A percentile compares a stretch with the other conserved stretches of the same genome.
Conservation (phyloP, 2,797 vertebrate species). For the Triplophysa yarkandensis region DNA sequence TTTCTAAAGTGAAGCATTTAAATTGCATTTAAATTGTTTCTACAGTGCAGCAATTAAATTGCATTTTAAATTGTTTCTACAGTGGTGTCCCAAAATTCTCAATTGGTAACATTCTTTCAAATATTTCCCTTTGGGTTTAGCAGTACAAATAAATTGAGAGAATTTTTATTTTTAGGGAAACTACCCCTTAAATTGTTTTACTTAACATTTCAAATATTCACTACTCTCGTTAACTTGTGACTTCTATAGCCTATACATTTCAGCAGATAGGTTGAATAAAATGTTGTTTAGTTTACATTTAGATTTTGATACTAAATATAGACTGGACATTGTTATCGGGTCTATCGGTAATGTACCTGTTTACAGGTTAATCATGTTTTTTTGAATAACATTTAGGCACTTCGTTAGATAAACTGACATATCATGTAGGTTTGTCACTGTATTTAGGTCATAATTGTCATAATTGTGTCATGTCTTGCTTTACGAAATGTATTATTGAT, state of each 20-base stretch:
- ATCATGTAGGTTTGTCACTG: constrained; percentile 14
- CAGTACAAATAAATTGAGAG: no score
- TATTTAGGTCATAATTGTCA: constrained; percentile 22
- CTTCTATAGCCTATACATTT: not conserved
- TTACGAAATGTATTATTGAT: constrained; percentile 17
- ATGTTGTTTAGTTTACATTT: not conserved
- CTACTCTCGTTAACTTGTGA: not conserved
- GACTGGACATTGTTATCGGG: not conserved
- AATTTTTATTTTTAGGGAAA: no score
- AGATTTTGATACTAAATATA: not conserved
- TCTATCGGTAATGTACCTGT: constrained; percentile 13
- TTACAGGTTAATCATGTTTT: constrained; percentile 11
- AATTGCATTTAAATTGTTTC: no score
- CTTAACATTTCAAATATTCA: constrained; percentile 5
- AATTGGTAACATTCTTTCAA: no score
- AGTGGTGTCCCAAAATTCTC: no score
- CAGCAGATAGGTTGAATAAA: not conserved
- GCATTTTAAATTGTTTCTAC: no score
- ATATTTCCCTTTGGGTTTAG: no score
- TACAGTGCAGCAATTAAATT: no score
- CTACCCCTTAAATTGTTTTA: no score
- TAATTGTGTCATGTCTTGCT: constrained; percentile 57
- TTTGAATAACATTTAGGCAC: not conserved
- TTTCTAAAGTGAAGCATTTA: no score
- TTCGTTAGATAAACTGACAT: constrained; percentile 18